Percentiles rank a stretch among this genome's conserved stretches.
phyloP scores from a whole-genome alignment of 2,888 invertebrate genomes.

The Megaustenia siamemsis region DNA sequence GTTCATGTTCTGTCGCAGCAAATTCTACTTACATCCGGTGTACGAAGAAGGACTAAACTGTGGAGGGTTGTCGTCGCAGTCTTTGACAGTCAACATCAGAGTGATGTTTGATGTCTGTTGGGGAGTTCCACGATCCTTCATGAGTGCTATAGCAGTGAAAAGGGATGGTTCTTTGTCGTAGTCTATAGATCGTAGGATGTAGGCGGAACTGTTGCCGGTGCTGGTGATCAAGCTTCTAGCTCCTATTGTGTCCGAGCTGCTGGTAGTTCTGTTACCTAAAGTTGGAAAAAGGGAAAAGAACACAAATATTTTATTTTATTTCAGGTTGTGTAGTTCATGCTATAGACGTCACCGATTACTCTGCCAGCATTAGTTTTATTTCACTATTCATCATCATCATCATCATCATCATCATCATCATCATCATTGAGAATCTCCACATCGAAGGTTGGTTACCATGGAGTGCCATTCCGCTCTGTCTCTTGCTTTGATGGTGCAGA shows the following conservation, averaged over 20 bases:
- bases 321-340: too few species aligned
- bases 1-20: neutral
- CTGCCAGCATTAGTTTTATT: too few species aligned
- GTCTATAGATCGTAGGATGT: neutral
- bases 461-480: too few species aligned
- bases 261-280: neutral
- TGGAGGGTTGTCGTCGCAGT: conserved; percentile 60
- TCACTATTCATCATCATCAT: too few species aligned
- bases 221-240: too few species aligned
- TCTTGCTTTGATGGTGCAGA: too few species aligned
- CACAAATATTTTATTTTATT: too few species aligned
- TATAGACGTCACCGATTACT: too few species aligned
- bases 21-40: neutral
- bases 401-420: too few species aligned
- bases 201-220: neutral
- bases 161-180: neutral
- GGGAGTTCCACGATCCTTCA: neutral
- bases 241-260: neutral
- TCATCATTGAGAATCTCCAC: too few species aligned
- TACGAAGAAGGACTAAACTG: conserved; percentile 34
- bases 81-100: conserved; percentile 50
- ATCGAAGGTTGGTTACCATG: too few species aligned
- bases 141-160: neutral
- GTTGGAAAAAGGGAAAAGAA: too few species aligned
- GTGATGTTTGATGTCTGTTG: neutral